Base-by-base conservation (phyloP, 2,888 invertebrate species). In the Phyllotreta striolata region DNA sequence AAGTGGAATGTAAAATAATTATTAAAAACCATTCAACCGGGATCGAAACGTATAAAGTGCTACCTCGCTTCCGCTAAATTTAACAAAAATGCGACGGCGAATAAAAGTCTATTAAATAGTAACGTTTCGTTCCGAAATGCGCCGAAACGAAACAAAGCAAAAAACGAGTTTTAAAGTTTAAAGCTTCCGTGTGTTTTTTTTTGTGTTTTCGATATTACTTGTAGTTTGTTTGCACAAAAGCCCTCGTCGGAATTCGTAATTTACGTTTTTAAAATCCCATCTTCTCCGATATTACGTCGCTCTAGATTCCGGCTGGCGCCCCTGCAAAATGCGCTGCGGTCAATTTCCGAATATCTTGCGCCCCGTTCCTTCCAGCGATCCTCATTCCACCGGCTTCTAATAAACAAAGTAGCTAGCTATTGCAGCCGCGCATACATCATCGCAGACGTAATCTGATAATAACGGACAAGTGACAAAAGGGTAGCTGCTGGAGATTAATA, bases 401-500 rank as follows among this genome's bases (percentile, higher is more conserved):
- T 64, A 61, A 64, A 64, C 13, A 57, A 38, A 24, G 24, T 24
- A 24, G 24, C 49, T 59, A 37, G 12, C 13, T 14, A 55, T 9
- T 60, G 51, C 44, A 56, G 34, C 54, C 55, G 37, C 44, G 58
- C 39, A 61, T 65, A 65, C 55, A 65, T 65, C 65, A 65, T 55
- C 57, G 8, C 13, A 14, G 54, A 52, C 39, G 65, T 69, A 66
- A 73, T 73, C 72, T 70, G 69, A 73, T 70, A 73, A 70, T 70
- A 72, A 70, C 68, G 70, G 72, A 71, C 72, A 71, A 72, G 71
- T 71, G 71, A 73, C 72, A 71, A 73, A 73, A 72, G 71, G 71
- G 67, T 66, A 64, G 68, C 66, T 62, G 58, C 62, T 14, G 65
- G 65, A 68, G 70, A 73, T 70, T 73, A 70, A 72, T 72, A 73